Evolutionary conservation across 35 echinoderm and acorn worm genomes (phyloP).

Genomic region (Acanthaster planci): DNA sequence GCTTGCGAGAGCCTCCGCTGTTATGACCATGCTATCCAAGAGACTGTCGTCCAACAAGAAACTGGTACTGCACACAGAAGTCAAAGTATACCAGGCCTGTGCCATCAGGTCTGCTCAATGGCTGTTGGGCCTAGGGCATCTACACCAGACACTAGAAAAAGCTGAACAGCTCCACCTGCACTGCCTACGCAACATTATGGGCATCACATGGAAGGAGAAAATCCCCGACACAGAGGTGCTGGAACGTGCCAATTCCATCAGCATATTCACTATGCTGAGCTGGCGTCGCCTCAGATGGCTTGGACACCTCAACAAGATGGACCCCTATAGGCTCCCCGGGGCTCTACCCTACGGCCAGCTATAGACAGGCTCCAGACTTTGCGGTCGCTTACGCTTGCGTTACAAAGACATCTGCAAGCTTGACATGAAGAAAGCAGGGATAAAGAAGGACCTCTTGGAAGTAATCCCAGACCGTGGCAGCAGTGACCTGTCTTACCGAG

Average conservation of each 20-base stretch:
- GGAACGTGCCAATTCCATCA: neutral
- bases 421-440: neutral
- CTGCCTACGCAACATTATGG: constrained; percentile 13
- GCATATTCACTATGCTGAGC: neutral
- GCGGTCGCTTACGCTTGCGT: neutral
- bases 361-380: neutral
- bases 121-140: neutral
- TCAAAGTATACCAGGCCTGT: neutral
- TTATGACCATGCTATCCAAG: constrained; percentile 28
- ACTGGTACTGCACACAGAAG: neutral
- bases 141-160: constrained; percentile 26
- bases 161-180: constrained; percentile 41
- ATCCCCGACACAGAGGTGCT: constrained; percentile 24
- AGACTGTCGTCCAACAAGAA: constrained; percentile 53
- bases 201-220: constrained; percentile 59
- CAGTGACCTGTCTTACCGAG: neutral
- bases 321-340: neutral
- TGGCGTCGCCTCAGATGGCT: neutral
- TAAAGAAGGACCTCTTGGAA: neutral
- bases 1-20: constrained; percentile 26
- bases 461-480: neutral
- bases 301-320: neutral
- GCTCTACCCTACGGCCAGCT: neutral
- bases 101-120: neutral
- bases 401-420: neutral